These are phyloP conservation scores for Megaceryle maxima DNA, from an alignment of 2,113 vertebrate genomes.

Conservation along the genomic window DNA sequence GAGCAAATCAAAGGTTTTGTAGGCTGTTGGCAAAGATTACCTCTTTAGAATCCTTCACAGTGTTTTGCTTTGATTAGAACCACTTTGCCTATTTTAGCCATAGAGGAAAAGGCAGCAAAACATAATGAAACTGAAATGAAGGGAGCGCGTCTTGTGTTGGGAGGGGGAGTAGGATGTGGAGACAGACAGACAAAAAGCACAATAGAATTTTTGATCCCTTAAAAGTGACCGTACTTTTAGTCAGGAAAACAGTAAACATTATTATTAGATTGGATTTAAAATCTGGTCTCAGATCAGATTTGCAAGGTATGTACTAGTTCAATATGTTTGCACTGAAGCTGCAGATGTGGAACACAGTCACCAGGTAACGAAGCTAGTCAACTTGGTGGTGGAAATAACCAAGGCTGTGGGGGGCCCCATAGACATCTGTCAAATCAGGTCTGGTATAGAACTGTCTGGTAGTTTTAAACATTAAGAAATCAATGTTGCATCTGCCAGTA, in stretches of 20 bases:
- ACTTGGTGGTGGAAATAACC: constrained; percentile 68
- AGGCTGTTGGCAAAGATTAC: neutral
- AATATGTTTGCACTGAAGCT: constrained; percentile 39
- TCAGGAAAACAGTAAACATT: neutral
- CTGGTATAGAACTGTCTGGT: constrained; percentile 72
- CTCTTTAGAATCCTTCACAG: neutral
- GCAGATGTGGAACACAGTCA: constrained; percentile 28
- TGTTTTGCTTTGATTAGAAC: constrained; percentile 7
- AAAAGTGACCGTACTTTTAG: neutral
- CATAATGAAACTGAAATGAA: constrained; percentile 12
- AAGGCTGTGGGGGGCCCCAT: constrained; percentile 70
- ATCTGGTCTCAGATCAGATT: neutral
- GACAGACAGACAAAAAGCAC: neutral
- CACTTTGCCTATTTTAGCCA: neutral
- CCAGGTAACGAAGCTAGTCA: constrained; percentile 60
- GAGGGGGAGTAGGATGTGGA: neutral
- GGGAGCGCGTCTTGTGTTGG: neutral
- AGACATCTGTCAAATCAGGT: constrained; percentile 73
- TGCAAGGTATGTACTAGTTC: neutral
- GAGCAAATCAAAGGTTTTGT: neutral
- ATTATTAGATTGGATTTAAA: neutral
- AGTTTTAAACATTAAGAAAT: constrained; percentile 72
- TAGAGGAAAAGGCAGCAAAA: neutral
- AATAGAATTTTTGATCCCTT: neutral
- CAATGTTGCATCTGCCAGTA: constrained; percentile 69